A percentile compares a stretch with the other conserved stretches of the same genome.
Evolutionary conservation across 2,797 vertebrate species (phyloP).

Genomic region (Hylomyscus alleni): DNA sequence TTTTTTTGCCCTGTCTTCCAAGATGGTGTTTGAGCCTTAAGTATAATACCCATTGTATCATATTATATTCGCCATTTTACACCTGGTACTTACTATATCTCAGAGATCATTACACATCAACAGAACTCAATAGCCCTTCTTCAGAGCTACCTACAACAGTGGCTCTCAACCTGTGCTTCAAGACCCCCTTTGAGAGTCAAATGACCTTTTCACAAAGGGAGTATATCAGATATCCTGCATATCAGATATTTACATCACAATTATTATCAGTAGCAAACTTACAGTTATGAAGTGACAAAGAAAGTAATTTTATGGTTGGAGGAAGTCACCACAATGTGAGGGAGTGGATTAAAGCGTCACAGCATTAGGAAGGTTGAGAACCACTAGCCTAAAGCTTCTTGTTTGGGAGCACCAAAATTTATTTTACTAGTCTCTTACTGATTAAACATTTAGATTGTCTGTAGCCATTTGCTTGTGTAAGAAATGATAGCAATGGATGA

Average conservation of each 20-base stretch:
- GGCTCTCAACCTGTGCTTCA: not conserved
- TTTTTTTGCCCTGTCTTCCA: not conserved
- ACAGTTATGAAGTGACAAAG: not conserved
- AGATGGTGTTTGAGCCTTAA: not conserved
- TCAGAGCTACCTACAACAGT: not conserved
- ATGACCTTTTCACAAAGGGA: not conserved
- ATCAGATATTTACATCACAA: not conserved
- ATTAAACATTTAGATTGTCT: conserved; percentile 4
- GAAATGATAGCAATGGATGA: not conserved
- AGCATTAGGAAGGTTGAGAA: not conserved
- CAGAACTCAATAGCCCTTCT: not conserved
- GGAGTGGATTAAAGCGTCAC: not conserved
- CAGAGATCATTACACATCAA: not conserved
- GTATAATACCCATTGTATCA: not conserved
- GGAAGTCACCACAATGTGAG: not conserved
- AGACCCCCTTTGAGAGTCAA: not conserved
- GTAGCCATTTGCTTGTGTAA: not conserved
- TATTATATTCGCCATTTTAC: not conserved
- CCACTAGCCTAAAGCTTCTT: conserved; percentile 10
- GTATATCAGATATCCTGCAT: not conserved
- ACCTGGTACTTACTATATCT: not conserved
- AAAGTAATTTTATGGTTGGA: not conserved
- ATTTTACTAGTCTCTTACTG: not conserved
- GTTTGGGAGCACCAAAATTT: not conserved
- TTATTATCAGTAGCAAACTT: not conserved